A percentile compares a stretch with the other conserved stretches of the same genome.
Evolutionary conservation across 2,888 invertebrate species (phyloP).

Genomic region (Idaea straminata): DNA sequence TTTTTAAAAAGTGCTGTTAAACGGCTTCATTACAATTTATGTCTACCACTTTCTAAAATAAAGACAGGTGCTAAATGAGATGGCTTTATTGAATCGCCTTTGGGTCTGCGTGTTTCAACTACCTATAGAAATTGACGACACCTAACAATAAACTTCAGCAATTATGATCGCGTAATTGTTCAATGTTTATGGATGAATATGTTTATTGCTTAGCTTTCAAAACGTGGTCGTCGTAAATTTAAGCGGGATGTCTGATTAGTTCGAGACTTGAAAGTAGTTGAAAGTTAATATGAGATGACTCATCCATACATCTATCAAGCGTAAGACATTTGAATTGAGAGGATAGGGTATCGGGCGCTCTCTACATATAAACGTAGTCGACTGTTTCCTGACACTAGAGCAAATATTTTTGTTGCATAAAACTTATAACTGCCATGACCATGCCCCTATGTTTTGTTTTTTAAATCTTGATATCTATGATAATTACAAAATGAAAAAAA

Average conservation of each 20-base stretch:
- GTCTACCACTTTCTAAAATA: constrained; percentile 43
- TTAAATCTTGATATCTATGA: too few species aligned
- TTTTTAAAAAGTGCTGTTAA: constrained; percentile 30
- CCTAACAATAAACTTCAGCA: constrained; percentile 22
- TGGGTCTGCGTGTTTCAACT: constrained; percentile 36
- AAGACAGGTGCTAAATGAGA: constrained; percentile 45
- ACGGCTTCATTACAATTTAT: constrained; percentile 40
- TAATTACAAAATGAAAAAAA: too few species aligned
- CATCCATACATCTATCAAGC: neutral
- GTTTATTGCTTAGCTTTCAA: neutral
- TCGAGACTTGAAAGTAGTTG: neutral
- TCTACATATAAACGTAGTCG: too few species aligned
- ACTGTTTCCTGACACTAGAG: too few species aligned
- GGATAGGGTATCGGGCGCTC: too few species aligned
- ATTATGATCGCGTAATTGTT: neutral
- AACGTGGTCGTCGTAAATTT: neutral
- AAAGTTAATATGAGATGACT: neutral
- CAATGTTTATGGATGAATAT: neutral
- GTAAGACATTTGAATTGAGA: neutral
- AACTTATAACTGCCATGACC: too few species aligned
- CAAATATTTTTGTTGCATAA: too few species aligned
- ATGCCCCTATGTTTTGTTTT: too few species aligned
- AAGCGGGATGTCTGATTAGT: neutral
- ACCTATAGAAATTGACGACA: constrained; percentile 33
- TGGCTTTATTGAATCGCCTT: constrained; percentile 52